Base-by-base conservation (phyloP, 2,797 vertebrate species). In the Calcarius lapponicus region DNA sequence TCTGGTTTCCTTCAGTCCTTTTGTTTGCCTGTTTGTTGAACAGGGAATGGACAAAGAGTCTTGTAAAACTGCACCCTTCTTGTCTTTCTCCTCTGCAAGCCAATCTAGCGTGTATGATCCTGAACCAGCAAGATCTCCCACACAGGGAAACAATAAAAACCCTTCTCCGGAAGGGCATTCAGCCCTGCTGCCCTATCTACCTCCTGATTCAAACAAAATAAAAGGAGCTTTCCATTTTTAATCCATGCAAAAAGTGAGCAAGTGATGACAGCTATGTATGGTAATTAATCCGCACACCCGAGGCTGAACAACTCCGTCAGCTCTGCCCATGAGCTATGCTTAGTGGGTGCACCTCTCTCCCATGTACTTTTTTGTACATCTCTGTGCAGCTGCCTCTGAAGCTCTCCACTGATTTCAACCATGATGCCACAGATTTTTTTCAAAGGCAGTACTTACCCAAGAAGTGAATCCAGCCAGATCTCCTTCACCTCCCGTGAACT, bases 401-500 rank as follows among this genome's bases (percentile, higher is more conserved):
- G 40, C 31, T 28, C 73, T 42, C 31, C 25, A 51, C 50, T 1
- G 3, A 70, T 60, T 86, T 74, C 56, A 76, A 13, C 25, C 0
- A 1, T 1, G 0, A 48, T 2, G 2, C 26, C 28, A 22, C 22
- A 43, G 13, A 22, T 54, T 88, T 70, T 70, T 48, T 76, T 51
- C 74, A 71, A 12, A 4, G 45, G n/a, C 22, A 9, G 51, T 87
- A 95, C 98, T 98, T 98, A 99, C 99, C 98, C 97, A 97, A 96
- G 91, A 69, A 98, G 92, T 40, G 98, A 98, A 95, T 98, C 98
- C 81, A 98, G 97, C 98, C 98, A 98, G 97, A 95, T 98, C 89
- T 98, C 98, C 98, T 98, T 98, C 86, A 98, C 98, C 91, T 98
- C 98, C 95, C 47, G 88, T 3, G 96, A 98, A 91, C 98, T 98